phyloP scores from a whole-genome alignment of 2,113 vertebrate species.

The Aphyosemion australe region DNA sequence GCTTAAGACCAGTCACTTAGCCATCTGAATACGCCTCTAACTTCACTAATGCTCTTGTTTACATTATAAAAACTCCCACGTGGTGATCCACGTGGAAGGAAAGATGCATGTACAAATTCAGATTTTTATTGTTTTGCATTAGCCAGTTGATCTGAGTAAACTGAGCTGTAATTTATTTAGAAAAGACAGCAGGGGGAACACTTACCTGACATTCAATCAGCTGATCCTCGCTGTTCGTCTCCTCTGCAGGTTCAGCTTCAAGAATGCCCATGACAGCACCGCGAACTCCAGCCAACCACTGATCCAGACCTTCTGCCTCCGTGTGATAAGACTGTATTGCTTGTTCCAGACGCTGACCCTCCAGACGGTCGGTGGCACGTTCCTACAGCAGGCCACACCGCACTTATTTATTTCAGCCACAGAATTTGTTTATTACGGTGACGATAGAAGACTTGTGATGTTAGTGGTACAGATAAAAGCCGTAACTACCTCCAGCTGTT shows the following conservation, averaged over 20 bases:
- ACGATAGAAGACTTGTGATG: no score
- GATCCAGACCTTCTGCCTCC: slow-evolving; percentile 88
- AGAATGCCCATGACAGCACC: slow-evolving; percentile 77
- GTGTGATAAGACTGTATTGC: slow-evolving; percentile 85
- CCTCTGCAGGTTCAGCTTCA: slow-evolving; percentile 70
- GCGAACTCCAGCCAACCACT: slow-evolving; percentile 85
- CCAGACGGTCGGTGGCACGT: slow-evolving; percentile 87
- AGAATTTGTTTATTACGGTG: neutral
- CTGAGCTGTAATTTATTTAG: neutral
- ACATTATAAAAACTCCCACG: slow-evolving; percentile 38
- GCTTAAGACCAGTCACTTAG: slow-evolving; percentile 83
- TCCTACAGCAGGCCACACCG: slow-evolving; percentile 78
- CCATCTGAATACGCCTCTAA: slow-evolving; percentile 59
- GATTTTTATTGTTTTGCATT: slow-evolving; percentile 14
- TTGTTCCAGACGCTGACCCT: slow-evolving; percentile 89
- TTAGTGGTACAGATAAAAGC: no score
- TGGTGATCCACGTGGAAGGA: slow-evolving; percentile 27
- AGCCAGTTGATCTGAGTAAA: neutral
- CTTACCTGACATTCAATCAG: slow-evolving; percentile 91
- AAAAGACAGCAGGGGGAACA: slow-evolving; percentile 40
- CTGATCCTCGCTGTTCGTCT: slow-evolving; percentile 89
- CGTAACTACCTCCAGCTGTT: slow-evolving; percentile 88
- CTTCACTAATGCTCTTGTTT: slow-evolving; percentile 67
- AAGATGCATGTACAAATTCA: slow-evolving; percentile 17
- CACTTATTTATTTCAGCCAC: neutral